These are phyloP conservation scores for Metalampra italica DNA, from an alignment of 2,888 invertebrate species.

Conservation along the genomic window DNA sequence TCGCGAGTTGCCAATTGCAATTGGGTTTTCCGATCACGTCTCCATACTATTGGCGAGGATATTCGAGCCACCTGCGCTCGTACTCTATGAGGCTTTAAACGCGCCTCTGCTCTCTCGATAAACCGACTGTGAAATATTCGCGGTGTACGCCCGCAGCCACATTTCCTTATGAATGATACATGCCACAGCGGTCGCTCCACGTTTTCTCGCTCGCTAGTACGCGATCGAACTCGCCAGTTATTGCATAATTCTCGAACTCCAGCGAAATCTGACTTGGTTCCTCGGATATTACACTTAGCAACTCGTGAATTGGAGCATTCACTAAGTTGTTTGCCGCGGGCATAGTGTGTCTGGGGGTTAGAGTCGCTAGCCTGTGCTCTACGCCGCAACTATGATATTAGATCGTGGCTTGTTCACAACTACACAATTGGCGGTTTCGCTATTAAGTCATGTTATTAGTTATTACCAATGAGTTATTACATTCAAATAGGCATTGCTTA, in stretches of 20 bases:
- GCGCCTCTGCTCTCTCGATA: constrained; percentile 68
- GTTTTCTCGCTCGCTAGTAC: constrained; percentile 21
- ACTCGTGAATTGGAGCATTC: constrained; percentile 21
- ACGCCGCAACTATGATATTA: constrained; percentile 4
- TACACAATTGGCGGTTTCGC: constrained; percentile 12
- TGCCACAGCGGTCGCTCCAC: constrained; percentile 38
- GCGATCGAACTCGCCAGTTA: constrained; percentile 39
- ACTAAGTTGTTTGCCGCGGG: constrained; percentile 24
- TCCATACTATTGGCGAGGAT: constrained; percentile 72
- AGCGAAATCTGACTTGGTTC: constrained; percentile 24
- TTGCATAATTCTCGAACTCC: constrained; percentile 46
- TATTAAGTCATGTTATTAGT: neutral
- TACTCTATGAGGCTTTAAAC: constrained; percentile 74
- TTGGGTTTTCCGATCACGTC: constrained; percentile 74
- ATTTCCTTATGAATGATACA: constrained; percentile 76
- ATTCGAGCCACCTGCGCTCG: constrained; percentile 73
- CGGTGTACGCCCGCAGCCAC: constrained; percentile 55
- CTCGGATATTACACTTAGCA: constrained; percentile 22
- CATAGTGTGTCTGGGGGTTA: constrained; percentile 14
- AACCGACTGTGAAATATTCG: constrained; percentile 74
- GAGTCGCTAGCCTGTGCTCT: constrained; percentile 1
- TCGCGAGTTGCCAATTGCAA: constrained; percentile 68
- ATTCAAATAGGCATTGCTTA: neutral
- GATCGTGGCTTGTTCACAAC: constrained; percentile 5
- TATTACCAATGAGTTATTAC: too few relatives aligned